Evolutionary conservation across 2,888 invertebrate genomes (phyloP).

Genomic region (Phlogophora meticulosa): DNA sequence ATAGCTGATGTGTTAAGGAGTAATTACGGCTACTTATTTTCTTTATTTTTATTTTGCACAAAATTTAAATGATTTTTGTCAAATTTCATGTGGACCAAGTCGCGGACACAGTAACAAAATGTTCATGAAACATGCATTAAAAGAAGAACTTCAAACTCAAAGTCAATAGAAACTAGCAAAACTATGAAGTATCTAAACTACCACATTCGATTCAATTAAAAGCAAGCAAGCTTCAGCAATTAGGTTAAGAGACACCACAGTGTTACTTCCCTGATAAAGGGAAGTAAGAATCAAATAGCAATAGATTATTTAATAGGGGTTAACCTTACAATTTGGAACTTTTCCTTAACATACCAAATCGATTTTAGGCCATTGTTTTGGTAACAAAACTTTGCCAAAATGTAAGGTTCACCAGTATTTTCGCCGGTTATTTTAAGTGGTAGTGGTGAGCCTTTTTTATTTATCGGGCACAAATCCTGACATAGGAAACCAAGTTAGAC

Average conservation of each 20-base stretch:
- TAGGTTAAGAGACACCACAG: slow-evolving; percentile 35
- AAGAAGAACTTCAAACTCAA: slow-evolving; percentile 1
- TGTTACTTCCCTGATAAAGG: background rate
- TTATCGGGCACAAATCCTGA: background rate
- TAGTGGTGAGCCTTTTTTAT: background rate
- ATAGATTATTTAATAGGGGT: slow-evolving; percentile 9
- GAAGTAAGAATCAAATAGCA: background rate
- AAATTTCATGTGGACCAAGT: too few species aligned
- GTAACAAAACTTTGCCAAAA: background rate
- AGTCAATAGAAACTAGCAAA: slow-evolving; percentile 6
- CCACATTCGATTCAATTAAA: slow-evolving; percentile 36
- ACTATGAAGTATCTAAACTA: slow-evolving; percentile 21
- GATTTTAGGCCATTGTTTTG: background rate
- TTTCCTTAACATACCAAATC: background rate
- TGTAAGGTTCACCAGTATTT: too few species aligned
- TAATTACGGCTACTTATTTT: too few species aligned
- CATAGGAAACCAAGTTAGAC: too few species aligned
- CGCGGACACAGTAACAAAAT: background rate
- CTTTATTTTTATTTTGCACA: too few species aligned
- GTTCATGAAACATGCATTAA: background rate
- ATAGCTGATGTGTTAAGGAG: too few species aligned
- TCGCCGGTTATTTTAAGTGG: too few species aligned
- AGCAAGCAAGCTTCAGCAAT: slow-evolving; percentile 32
- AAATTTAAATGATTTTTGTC: too few species aligned
- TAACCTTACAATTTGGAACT: background rate